phyloP scores from a whole-genome alignment of 2,113 vertebrate genomes.

The Pandion haliaetus region DNA sequence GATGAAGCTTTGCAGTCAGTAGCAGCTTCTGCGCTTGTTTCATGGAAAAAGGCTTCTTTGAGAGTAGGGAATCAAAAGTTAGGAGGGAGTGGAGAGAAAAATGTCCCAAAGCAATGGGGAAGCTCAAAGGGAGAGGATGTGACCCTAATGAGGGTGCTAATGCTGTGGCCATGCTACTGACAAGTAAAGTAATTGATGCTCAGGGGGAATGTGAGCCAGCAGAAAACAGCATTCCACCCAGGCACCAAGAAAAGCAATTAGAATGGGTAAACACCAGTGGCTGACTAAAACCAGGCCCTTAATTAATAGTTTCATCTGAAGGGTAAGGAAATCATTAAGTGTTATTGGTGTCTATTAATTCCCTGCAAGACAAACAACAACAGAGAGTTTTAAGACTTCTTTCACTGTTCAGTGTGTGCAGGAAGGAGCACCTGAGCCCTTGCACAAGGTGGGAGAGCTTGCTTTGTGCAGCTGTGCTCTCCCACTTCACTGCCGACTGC shows the following conservation, averaged over 20 bases:
- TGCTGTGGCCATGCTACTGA: background rate
- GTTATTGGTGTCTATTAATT: constrained; percentile 19
- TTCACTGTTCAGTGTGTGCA: background rate
- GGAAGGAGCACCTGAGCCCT: background rate
- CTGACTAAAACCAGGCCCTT: constrained; percentile 17
- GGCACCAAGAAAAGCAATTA: constrained; percentile 38
- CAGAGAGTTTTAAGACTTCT: background rate
- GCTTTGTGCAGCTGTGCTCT: background rate
- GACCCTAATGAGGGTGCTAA: background rate
- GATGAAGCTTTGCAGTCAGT: background rate
- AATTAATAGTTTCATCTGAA: constrained; percentile 49
- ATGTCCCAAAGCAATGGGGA: background rate
- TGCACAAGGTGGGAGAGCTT: background rate
- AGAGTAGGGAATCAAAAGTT: background rate
- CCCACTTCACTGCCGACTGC: background rate
- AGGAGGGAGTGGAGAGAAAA: background rate
- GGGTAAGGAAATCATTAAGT: constrained; percentile 46
- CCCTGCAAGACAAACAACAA: background rate
- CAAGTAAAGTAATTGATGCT: background rate
- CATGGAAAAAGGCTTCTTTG: background rate
- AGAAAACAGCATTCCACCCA: background rate
- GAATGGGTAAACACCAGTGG: constrained; percentile 12
- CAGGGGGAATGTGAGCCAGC: background rate
- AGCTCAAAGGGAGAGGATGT: background rate
- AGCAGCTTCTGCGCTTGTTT: background rate